Base-by-base conservation (phyloP, 2,797 vertebrate genomes). In the Megaceryle alcyon region DNA sequence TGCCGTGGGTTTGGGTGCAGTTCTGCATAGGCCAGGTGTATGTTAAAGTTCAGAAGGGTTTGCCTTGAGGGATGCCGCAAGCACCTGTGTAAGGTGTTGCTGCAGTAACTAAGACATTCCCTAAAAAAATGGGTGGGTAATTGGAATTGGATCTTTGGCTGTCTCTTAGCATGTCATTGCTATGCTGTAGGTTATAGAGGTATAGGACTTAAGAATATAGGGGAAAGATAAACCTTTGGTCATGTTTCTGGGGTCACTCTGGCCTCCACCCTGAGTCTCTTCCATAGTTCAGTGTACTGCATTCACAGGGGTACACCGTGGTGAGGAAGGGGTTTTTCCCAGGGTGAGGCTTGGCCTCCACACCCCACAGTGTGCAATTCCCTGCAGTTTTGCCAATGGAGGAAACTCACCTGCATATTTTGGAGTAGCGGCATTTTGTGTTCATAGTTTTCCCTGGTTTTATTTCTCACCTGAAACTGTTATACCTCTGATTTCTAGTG, bases 261-360 rank as follows among this genome's bases (percentile, higher is more conserved):
- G 94, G 49, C 31, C 20, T 82, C 33, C 66, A 78, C 41, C 12
- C 31, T 4, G 41, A 41, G 41, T n/a, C 23, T 76, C 26, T 51
- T 72, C 26, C n/a, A 3, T 63, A 35, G 54, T 3, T 19, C 15
- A 10, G 7, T 22, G 22, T 75, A n/a, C 0, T 6, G 37, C 3
- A 2, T 82, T 90, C 4, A 0, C 23, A 12, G n/a, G 7, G 19
- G 17, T 3, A 12, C 53, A 37, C 12, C 1, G 3, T n/a, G 31
- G 39, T 41, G 35, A 53, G 28, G 48, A 71, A 37, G 10, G 18
- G 8, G 15, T 1, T 17, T 81, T 73, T 68, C 39, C 18, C 25
- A 11, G 18, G 37, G 7, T 80, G 28, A 69, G n/a, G 19, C 17
- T 89, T n/a, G 39, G 56, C 33, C 20, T 70, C 64, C 26, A 6